These are phyloP conservation scores for Callitettix versicolor DNA, from an alignment of 1,140 invertebrate genomes.

Conservation along the genomic window DNA sequence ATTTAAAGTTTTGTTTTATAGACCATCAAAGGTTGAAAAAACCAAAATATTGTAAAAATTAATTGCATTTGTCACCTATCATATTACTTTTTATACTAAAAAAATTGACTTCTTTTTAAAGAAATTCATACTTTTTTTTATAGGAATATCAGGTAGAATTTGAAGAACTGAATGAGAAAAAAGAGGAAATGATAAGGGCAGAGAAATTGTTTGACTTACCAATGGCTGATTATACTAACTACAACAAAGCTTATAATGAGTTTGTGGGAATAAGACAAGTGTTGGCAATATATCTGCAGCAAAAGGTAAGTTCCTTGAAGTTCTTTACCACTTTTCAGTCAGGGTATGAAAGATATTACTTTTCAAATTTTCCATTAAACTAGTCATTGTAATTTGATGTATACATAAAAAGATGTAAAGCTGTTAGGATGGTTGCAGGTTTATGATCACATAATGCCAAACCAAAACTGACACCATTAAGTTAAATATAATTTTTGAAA, in stretches of 20 bases:
- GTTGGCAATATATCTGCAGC: constrained; percentile 66
- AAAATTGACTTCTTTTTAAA: too few species aligned
- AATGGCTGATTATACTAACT: constrained; percentile 67
- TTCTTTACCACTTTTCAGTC: background rate
- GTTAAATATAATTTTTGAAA: too few species aligned
- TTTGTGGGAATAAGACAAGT: constrained; percentile 60
- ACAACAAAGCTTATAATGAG: constrained; percentile 56
- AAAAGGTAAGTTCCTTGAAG: constrained; percentile 41
- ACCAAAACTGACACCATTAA: too few species aligned
- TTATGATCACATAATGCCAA: too few species aligned
- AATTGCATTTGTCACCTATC: too few species aligned
- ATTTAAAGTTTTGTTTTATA: too few species aligned
- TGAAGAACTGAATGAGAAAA: constrained; percentile 49
- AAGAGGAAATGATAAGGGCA: constrained; percentile 58
- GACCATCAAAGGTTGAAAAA: too few species aligned
- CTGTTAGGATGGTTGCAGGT: too few species aligned
- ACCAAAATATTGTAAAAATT: too few species aligned
- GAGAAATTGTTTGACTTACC: constrained; percentile 78
- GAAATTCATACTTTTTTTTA: too few species aligned
- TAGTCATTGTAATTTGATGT: background rate
- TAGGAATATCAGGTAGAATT: constrained; percentile 58
- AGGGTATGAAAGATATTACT: background rate
- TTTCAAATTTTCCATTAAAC: background rate
- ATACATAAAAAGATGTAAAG: too few species aligned
- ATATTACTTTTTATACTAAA: too few species aligned